Evolutionary conservation across 2,888 invertebrate species (phyloP).

Genomic region (Pachydiplax longipennis): DNA sequence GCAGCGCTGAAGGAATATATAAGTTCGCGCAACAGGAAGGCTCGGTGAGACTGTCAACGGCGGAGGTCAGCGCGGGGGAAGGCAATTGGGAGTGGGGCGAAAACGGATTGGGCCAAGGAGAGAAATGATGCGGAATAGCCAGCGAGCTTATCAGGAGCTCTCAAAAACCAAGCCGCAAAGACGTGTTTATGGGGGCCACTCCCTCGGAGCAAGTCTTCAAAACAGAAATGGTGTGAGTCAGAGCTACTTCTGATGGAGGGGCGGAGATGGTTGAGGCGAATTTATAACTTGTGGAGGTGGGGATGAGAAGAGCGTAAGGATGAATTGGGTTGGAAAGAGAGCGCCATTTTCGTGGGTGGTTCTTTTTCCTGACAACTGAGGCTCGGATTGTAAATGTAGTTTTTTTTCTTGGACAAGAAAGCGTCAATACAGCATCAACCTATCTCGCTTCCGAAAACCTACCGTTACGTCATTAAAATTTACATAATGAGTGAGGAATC

Average conservation of each 20-base stretch:
- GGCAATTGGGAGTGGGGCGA: neutral
- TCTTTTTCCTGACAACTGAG: neutral
- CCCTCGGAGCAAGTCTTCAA: neutral
- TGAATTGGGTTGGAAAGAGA: neutral
- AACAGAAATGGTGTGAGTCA: neutral
- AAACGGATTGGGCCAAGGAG: neutral
- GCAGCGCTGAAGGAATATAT: neutral
- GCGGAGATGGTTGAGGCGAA: neutral
- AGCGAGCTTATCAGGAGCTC: neutral
- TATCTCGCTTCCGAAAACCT: too few relatives aligned
- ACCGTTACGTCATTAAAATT: too few relatives aligned
- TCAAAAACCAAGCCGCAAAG: slow-evolving; percentile 1
- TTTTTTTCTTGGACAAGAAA: too few relatives aligned
- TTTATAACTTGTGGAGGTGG: neutral
- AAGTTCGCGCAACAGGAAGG: neutral
- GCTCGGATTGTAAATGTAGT: too few relatives aligned
- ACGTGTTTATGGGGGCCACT: slow-evolving; percentile 16
- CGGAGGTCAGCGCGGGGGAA: neutral
- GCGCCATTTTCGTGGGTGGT: neutral
- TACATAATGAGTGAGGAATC: too few relatives aligned
- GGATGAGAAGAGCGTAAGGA: neutral
- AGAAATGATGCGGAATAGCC: neutral
- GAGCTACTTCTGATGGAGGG: neutral
- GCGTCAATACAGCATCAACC: too few relatives aligned
- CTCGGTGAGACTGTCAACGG: neutral